Percentiles rank a stretch among this genome's conserved stretches.
These are phyloP conservation scores for Lysandra bellargus DNA, from an alignment of 2,888 invertebrate genomes.

Conservation along the genomic window DNA sequence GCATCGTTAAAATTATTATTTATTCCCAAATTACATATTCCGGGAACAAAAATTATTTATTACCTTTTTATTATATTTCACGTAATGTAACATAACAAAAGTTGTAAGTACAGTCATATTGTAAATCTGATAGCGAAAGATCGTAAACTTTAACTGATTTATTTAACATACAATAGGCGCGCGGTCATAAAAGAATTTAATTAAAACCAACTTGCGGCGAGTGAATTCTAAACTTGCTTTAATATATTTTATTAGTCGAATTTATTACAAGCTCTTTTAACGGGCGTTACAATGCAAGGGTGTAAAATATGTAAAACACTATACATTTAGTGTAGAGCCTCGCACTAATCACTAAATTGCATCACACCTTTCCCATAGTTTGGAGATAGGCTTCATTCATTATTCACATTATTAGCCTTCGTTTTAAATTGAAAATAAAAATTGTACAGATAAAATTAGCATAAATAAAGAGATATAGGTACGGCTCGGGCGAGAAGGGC, in stretches of 20 bases:
- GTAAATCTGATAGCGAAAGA: constrained; percentile 6
- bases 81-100: neutral
- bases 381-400: neutral
- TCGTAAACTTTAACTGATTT: constrained; percentile 15
- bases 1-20: neutral
- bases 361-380: neutral
- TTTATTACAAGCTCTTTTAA: constrained; percentile 4
- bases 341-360: neutral
- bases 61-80: neutral
- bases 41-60: neutral
- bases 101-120: neutral
- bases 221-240: constrained; percentile 6
- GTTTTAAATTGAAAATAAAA: neutral
- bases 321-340: neutral
- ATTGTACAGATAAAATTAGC: no score
- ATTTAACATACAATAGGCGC: constrained; percentile 1
- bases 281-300: neutral
- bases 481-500: constrained; percentile 16
- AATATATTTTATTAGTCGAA: neutral
- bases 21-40: neutral
- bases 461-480: neutral
- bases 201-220: constrained; percentile 10
- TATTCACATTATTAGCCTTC: no score
- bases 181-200: constrained; percentile 12
- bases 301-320: constrained; percentile 3